Evolutionary conservation across 2,888 invertebrate species (phyloP), one percentile per base, ranked within the genome.

Genomic region (Lycaena phlaeas): DNA sequence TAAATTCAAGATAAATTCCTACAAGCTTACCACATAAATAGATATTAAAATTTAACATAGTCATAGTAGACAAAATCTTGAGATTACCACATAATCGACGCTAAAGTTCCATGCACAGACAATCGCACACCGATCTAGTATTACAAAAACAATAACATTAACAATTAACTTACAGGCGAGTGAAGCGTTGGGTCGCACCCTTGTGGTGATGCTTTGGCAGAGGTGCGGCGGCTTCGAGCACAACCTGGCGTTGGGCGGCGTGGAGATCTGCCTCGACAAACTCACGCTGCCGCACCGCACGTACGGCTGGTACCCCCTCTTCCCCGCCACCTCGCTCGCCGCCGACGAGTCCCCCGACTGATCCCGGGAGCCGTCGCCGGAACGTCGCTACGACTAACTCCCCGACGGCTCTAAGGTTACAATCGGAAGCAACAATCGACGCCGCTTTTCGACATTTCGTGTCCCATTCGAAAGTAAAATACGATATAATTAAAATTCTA

Each of bases 131-230:
- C n/a, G n/a, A n/a, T n/a, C n/a, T n/a, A n/a, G n/a, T n/a, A n/a
- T n/a, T n/a, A n/a, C n/a, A n/a, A n/a, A n/a, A n/a, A n/a, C n/a
- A n/a, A n/a, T n/a, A n/a, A n/a, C n/a, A n/a, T n/a, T n/a, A n/a
- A n/a, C n/a, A n/a, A n/a, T n/a, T n/a, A 4, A 12, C 27, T 27
- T 27, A 3, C 56, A 89, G 88, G 89, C 90, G 10, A 89, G 88
- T 57, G 92, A 93, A 64, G 90, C 91, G 0, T 86, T 92, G 15
- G 92, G 92, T 0, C 89, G 96, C 41, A 92, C 92, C 47, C 87
- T 96, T 50, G 90, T 96, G 52, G 94, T 96, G 40, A 95, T 95
- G 92, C 87, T 97, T 36, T 97, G 96, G 96, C 95, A 96, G 64
- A 89, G 93, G 45, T 93, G 94, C 65, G 92, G 93, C 44, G 93